Percentiles rank a stretch among this genome's conserved stretches.
Conservation (phyloP, 2,113 vertebrate genomes). For the Glareola pratincola region DNA sequence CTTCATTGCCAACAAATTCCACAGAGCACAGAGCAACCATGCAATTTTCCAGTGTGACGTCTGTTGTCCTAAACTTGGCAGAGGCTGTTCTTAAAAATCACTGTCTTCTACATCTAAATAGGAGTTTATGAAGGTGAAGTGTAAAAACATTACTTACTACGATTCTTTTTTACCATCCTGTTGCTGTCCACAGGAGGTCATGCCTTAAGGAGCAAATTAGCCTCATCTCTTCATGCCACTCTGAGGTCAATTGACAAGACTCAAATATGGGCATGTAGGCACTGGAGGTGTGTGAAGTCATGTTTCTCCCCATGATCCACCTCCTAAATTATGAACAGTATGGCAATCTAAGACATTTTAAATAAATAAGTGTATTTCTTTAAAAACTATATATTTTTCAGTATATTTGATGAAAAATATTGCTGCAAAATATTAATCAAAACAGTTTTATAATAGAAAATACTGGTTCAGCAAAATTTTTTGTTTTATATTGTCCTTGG, state of each 20-base stretch:
- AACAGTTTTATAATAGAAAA: background rate
- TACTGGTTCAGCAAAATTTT: background rate
- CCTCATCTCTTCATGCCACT: background rate
- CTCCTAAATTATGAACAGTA: background rate
- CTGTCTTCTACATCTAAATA: background rate
- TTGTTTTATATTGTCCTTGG: background rate
- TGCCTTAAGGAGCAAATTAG: background rate
- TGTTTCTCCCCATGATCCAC: rapidly evolving
- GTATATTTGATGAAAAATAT: background rate
- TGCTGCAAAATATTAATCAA: background rate
- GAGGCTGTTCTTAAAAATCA: background rate
- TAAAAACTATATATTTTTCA: background rate
- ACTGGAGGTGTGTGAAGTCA: background rate
- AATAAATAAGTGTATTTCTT: background rate
- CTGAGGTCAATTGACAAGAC: background rate
- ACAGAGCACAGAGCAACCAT: background rate
- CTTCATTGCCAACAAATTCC: background rate
- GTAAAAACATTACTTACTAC: background rate
- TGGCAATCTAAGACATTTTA: background rate
- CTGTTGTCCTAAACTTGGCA: background rate
- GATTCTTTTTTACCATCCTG: background rate
- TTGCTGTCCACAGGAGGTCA: background rate
- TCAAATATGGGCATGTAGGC: background rate
- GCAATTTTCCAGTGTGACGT: background rate
- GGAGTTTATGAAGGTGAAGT: background rate